These are phyloP conservation scores for Alsophila aescularia DNA, from an alignment of 2,888 invertebrate species.

Conservation along the genomic window DNA sequence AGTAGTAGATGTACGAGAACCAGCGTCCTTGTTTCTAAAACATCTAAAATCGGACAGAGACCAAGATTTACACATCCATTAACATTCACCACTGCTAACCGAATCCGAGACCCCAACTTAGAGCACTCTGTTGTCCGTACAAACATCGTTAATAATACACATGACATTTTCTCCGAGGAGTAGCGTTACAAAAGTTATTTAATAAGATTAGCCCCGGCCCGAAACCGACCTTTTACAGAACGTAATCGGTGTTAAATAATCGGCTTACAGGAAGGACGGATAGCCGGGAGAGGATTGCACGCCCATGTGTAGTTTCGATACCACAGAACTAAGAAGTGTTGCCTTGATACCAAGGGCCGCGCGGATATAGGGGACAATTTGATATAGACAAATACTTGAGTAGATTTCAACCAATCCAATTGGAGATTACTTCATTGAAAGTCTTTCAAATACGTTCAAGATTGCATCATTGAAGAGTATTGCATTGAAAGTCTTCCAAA, in stretches of 20 bases:
- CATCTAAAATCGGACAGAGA: too few species aligned
- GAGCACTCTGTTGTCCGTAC: background rate
- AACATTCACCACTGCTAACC: background rate
- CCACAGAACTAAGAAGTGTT: background rate
- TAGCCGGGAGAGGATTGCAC: conserved; percentile 19
- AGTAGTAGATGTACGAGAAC: too few species aligned
- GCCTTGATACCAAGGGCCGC: too few species aligned
- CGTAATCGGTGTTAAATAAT: conserved; percentile 28
- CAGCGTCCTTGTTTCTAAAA: too few species aligned
- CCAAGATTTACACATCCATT: too few species aligned
- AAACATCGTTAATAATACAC: conserved; percentile 23
- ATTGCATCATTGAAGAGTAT: too few species aligned
- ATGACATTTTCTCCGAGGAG: conserved; percentile 19
- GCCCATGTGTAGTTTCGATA: background rate
- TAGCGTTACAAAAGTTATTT: conserved; percentile 27
- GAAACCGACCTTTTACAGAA: conserved; percentile 28
- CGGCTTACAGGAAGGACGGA: conserved; percentile 27
- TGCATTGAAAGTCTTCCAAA: too few species aligned
- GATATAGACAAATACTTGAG: background rate
- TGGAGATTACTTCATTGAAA: too few species aligned
- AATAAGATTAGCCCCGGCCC: conserved; percentile 26
- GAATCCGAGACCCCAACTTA: too few species aligned
- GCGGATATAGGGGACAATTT: background rate
- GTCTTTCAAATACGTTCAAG: too few species aligned
- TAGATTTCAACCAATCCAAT: too few species aligned